These are phyloP conservation scores for Rotaria socialis DNA, from an alignment of 2,888 invertebrate genomes.

Conservation along the genomic window DNA sequence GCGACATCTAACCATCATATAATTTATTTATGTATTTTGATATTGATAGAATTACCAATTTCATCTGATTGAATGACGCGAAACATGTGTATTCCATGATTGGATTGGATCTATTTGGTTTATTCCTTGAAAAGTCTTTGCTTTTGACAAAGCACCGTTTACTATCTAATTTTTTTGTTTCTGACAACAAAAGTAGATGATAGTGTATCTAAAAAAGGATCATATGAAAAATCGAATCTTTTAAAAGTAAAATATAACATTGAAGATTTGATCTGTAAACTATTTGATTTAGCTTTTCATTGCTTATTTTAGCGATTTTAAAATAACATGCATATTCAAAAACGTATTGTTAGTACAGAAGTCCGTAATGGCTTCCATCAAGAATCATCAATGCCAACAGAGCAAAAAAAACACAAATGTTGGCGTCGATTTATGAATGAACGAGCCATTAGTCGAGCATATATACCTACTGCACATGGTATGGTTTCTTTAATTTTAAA, in stretches of 20 bases:
- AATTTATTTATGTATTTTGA: background rate
- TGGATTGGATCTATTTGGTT: background rate
- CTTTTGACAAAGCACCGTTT: too few relatives aligned
- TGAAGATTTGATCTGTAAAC: too few relatives aligned
- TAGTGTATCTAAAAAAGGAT: too few relatives aligned
- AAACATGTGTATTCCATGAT: background rate
- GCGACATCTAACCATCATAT: background rate
- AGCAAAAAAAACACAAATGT: background rate
- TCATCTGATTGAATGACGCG: background rate
- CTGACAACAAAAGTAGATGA: too few relatives aligned
- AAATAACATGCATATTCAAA: background rate
- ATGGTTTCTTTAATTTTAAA: background rate
- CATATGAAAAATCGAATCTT: too few relatives aligned
- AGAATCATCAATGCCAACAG: background rate
- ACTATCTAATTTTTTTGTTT: too few relatives aligned
- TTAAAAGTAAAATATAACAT: too few relatives aligned
- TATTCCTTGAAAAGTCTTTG: too few relatives aligned
- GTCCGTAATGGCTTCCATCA: background rate
- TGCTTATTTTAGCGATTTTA: background rate
- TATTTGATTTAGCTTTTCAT: background rate
- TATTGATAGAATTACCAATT: background rate
- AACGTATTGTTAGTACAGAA: background rate
- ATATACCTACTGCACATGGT: constrained; percentile 1
- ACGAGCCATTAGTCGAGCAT: background rate
- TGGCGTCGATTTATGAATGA: constrained; percentile 33